Percentiles rank a stretch among this genome's conserved stretches.
phyloP scores from a whole-genome alignment of 2,113 vertebrate genomes.

The Vidua chalybeata region DNA sequence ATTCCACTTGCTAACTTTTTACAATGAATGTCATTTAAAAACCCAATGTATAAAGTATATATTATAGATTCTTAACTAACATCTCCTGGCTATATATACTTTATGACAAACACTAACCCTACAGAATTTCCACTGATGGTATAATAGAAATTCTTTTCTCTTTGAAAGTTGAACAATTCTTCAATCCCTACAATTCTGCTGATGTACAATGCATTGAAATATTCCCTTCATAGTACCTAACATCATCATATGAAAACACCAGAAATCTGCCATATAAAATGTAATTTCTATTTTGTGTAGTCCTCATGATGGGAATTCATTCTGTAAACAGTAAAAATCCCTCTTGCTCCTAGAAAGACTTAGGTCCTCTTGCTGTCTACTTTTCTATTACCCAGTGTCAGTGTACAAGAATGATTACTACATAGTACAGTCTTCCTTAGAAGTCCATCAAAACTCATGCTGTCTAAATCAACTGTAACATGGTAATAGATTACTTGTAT shows the following conservation, averaged over 20 bases:
- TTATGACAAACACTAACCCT: background rate
- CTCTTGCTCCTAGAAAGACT: background rate
- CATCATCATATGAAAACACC: background rate
- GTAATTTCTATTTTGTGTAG: background rate
- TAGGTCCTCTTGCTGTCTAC: background rate
- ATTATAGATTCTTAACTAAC: background rate
- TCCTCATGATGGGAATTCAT: background rate
- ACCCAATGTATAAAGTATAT: background rate
- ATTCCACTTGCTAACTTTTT: background rate
- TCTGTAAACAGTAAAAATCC: background rate
- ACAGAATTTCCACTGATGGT: background rate
- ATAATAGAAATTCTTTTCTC: background rate
- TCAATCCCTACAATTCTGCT: background rate
- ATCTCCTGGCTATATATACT: background rate
- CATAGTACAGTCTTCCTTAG: background rate
- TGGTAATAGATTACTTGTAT: background rate
- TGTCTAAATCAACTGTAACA: background rate
- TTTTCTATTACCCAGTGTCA: background rate
- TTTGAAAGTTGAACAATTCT: background rate
- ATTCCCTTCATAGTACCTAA: background rate
- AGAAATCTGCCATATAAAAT: background rate
- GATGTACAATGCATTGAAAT: background rate
- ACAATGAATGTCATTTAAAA: background rate
- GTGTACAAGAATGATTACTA: background rate
- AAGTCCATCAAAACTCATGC: background rate